Evolutionary conservation across 2,797 vertebrate genomes (phyloP).

Genomic region (Rachycentron canadum): DNA sequence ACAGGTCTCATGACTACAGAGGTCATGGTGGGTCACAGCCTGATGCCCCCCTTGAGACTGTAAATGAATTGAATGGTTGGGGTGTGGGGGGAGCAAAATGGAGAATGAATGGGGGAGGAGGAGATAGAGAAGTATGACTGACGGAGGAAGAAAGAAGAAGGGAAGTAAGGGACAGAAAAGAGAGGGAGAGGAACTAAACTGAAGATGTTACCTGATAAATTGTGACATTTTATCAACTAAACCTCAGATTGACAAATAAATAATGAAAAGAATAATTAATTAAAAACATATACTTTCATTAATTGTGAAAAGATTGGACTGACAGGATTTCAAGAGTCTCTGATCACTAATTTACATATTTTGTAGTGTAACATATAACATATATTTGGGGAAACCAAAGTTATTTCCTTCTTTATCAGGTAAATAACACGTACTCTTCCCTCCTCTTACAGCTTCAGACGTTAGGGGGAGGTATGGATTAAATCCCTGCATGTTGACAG

Average conservation of each 20-base stretch:
- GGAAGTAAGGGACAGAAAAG: not conserved
- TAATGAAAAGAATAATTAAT: not conserved
- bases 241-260: not conserved
- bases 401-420: too few species aligned
- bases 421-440: not conserved
- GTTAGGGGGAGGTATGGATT: not conserved
- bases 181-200: not conserved
- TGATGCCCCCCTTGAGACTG: constrained; percentile 52
- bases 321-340: not conserved
- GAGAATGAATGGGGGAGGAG: constrained; percentile 14
- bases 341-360: not conserved
- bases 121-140: not conserved
- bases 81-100: not conserved
- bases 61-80: constrained; percentile 59
- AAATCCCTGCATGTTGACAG: not conserved
- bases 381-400: not conserved
- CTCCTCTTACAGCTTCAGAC: too few species aligned
- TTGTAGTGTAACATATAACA: too few species aligned
- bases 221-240: not conserved
- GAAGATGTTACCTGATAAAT: too few species aligned
- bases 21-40: constrained; percentile 53
- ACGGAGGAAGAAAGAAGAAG: not conserved
- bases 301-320: not conserved
- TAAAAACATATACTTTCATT: not conserved
- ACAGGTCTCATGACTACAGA: constrained; percentile 31